These are phyloP conservation scores for Periparus ater DNA, from an alignment of 2,797 vertebrate genomes.

Conservation along the genomic window DNA sequence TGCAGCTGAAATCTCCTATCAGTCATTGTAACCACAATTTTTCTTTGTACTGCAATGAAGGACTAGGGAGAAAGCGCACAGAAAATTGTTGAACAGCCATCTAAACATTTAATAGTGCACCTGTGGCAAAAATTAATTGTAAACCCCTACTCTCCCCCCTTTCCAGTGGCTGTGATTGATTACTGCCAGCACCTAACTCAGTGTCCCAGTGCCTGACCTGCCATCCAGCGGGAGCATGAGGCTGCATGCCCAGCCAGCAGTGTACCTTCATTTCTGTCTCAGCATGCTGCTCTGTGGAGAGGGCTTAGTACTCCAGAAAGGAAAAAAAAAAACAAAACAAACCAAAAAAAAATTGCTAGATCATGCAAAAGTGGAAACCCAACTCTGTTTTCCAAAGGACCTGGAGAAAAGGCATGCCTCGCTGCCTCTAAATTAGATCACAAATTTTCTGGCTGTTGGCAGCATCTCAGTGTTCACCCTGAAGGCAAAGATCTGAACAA, in stretches of 20 bases:
- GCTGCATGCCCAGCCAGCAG: background rate
- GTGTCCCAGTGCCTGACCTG: background rate
- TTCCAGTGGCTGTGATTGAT: background rate
- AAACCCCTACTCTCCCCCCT: background rate
- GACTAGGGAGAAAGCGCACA: background rate
- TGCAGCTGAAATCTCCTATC: background rate
- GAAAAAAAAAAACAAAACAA: background rate
- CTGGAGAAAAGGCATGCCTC: constrained; percentile 72
- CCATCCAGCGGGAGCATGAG: background rate
- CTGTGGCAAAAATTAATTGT: background rate
- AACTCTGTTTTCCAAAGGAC: constrained; percentile 60
- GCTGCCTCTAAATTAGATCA: constrained; percentile 84
- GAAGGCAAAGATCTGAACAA: constrained; percentile 79
- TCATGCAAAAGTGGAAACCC: constrained; percentile 22
- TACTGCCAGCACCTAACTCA: background rate
- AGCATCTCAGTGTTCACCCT: constrained; percentile 73
- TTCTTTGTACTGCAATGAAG: background rate
- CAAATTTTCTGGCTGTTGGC: constrained; percentile 82
- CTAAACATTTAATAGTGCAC: background rate
- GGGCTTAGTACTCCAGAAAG: constrained; percentile 17
- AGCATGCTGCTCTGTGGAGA: background rate
- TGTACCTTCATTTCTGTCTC: background rate
- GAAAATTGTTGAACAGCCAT: background rate
- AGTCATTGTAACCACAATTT: background rate
- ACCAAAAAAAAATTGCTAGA: background rate